Evolutionary conservation across 2,888 invertebrate species (phyloP), one percentile per base, ranked within the genome.

Genomic region (Drosophila putrida): DNA sequence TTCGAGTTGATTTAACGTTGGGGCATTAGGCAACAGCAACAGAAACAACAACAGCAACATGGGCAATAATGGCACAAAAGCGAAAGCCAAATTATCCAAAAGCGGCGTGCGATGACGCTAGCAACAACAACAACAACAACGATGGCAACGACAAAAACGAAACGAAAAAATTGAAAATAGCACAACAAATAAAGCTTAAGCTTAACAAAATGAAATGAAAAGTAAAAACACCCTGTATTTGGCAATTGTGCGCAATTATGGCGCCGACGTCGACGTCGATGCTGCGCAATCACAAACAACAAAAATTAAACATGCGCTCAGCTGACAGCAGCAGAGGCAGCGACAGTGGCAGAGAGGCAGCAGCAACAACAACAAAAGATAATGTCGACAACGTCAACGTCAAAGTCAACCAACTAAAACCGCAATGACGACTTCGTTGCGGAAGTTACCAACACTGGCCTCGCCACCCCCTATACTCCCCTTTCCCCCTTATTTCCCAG

Each of bases 11-110:
- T 71, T 81, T 75, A 49, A 61, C 58, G 71, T 39, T 71, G 69
- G 55, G 70, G 78, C 75, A 80, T 84, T 84, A 84, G 88, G 88
- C 83, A 83, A 83, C 33, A 25, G 8, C 31, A 58, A 13, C 53
- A 50, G n/a, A 25, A 61, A n/a, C 58, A 41, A 8, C 47, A 57
- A 15, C 51, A 58, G 10, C 36, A 47, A 6, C 39, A 33, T 10
- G 33, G 55, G 46, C 55, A 68, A 71, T 77, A 75, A 77, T 77
- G 82, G 80, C 69, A 84, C 88, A 87, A 83, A 88, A 85, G 85
- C 85, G 88, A 85, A 85, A 85, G 85, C 85, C 72, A 85, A 85
- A 86, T 78, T 84, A 82, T 82, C 88, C 83, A 86, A 82, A 85
- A 82, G 65, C 75, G 85, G 88, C 70, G 53, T 75, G 67, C 77